Base-by-base conservation (phyloP, 2,797 vertebrate species). In the Aythya fuligula region DNA sequence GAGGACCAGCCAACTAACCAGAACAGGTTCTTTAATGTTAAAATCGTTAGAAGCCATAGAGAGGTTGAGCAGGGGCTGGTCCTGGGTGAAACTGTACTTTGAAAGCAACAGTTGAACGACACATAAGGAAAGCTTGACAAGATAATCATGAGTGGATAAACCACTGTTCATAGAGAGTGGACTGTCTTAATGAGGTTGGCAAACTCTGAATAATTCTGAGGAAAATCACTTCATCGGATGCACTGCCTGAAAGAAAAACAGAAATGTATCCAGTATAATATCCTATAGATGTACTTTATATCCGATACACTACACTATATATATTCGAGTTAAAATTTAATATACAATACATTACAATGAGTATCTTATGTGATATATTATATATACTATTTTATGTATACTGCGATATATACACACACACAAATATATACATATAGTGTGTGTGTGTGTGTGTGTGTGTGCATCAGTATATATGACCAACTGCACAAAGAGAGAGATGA, bases 131-230 rank as follows among this genome's bases (percentile, higher is more conserved):
- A 88, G 41, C 21, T 11, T 80, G 43, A 79, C 38, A 43, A 71
- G 65, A 95, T 62, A 90, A 77, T n/a, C 51, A 39, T 19, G n/a
- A 76, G 11, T 28, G 20, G n/a, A 87, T 72, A 92, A 91, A 77
- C 21, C 58, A 65, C 66, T 87, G 60, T 79, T 64, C 67, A 54
- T 1, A 61, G 64, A 53, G 22, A 43, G 56, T 56, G 28, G 64
- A 72, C 43, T 30, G 38, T 71, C 67, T n/a, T 51, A 49, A 32
- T 6, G 18, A 45, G 45, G 30, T 72, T 77, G 65, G 41, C 32
- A 89, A 87, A 85, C 21, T 66, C 61, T 43, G 27, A 91, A 62
- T 81, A 90, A 88, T 86, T 88, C 58, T 53, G 71, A 87, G 39
- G n/a, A 71, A 90, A 95, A 90, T 67, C 30, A 75, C 77, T 75